Percentiles rank a stretch among this genome's conserved stretches.
Evolutionary conservation across 2,888 invertebrate genomes (phyloP).

Genomic region (Lypha dubia): DNA sequence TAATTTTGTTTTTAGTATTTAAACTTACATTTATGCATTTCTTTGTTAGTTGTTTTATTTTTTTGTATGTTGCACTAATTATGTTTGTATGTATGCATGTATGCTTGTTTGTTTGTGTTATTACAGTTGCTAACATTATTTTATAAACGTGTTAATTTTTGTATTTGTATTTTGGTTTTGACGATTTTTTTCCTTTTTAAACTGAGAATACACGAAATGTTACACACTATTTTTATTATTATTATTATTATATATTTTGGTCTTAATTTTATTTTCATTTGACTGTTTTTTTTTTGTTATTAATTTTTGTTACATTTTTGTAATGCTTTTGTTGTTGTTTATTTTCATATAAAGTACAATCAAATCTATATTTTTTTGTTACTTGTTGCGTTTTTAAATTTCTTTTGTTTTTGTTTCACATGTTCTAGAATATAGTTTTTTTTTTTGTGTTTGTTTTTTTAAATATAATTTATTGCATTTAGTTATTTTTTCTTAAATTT

Average conservation of each 20-base stretch:
- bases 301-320: constrained; percentile 36
- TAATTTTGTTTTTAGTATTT: constrained; percentile 47
- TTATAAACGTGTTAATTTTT: constrained; percentile 58
- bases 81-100: constrained; percentile 30
- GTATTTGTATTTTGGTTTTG: constrained; percentile 48
- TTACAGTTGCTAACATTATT: constrained; percentile 70
- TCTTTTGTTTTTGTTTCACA: constrained; percentile 59
- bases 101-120: constrained; percentile 27
- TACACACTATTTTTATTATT: too few relatives aligned
- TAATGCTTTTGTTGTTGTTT: constrained; percentile 47
- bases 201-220: constrained; percentile 69
- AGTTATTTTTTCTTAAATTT: constrained; percentile 56
- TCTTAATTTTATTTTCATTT: constrained; percentile 61
- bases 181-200: constrained; percentile 64
- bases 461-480: constrained; percentile 71
- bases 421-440: constrained; percentile 63
- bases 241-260: constrained; percentile 64
- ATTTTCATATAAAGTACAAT: constrained; percentile 71
- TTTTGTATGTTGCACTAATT: constrained; percentile 41
- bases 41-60: constrained; percentile 58
- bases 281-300: constrained; percentile 51
- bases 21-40: constrained; percentile 58
- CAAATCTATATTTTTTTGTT: constrained; percentile 68
- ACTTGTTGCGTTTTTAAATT: constrained; percentile 68
- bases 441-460: too few relatives aligned